These are phyloP conservation scores for Pseudococcus longispinus DNA, from an alignment of 2,888 invertebrate species.

Conservation along the genomic window DNA sequence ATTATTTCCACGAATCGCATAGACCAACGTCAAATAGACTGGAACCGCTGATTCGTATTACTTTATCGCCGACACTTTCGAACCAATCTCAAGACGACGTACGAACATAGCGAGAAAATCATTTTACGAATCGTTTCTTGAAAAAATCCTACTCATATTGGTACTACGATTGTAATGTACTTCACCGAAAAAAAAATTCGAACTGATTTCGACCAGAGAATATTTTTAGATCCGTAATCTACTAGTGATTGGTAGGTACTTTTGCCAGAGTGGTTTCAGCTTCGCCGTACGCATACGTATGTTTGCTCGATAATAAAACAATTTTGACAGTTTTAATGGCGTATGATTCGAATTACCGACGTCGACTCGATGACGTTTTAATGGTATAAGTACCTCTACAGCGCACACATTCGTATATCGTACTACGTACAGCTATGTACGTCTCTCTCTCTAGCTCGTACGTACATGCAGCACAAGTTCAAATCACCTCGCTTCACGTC, in stretches of 20 bases:
- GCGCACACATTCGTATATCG: background rate
- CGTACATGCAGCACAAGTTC: background rate
- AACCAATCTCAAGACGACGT: background rate
- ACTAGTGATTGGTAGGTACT: background rate
- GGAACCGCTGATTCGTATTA: background rate
- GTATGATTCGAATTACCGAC: background rate
- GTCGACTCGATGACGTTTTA: slow-evolving; percentile 29
- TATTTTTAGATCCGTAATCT: background rate
- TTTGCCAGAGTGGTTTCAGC: background rate
- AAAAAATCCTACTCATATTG: background rate
- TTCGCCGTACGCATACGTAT: background rate
- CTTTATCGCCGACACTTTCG: background rate
- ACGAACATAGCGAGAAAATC: background rate
- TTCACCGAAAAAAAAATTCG: background rate
- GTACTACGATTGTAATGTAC: background rate
- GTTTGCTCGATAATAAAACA: slow-evolving; percentile 26
- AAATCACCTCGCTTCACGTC: background rate
- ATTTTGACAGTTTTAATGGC: slow-evolving; percentile 28
- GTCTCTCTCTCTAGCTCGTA: no score
- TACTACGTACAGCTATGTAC: background rate
- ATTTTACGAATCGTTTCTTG: background rate
- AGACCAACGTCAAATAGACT: background rate
- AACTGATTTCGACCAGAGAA: background rate
- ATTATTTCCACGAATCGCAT: background rate
- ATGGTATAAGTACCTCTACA: slow-evolving; percentile 2